phyloP scores from a whole-genome alignment of 2,888 invertebrate genomes.

The Lepeophtheirus nordmannii region DNA sequence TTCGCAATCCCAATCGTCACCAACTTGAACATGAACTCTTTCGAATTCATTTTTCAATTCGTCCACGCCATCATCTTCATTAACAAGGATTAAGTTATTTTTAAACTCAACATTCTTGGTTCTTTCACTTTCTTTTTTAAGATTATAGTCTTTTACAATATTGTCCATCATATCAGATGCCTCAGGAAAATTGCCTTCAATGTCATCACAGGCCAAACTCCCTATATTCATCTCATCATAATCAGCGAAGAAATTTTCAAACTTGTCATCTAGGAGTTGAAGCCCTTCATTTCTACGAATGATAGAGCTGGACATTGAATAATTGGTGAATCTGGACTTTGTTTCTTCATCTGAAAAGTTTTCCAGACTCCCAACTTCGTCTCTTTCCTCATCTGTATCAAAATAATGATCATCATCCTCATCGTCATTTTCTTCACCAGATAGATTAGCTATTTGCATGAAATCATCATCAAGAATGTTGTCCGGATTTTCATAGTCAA shows the following conservation, averaged over 20 bases:
- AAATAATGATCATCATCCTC: constrained; percentile 32
- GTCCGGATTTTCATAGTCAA: constrained; percentile 66
- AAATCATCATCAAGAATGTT: constrained; percentile 85
- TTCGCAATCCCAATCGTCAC: constrained; percentile 72
- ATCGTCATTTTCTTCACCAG: constrained; percentile 28
- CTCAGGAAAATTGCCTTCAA: constrained; percentile 58
- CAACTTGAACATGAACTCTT: constrained; percentile 20
- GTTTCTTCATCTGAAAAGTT: constrained; percentile 50
- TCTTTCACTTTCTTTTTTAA: not conserved
- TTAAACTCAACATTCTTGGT: constrained; percentile 27
- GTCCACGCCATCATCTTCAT: constrained; percentile 32
- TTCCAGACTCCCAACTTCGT: constrained; percentile 25
- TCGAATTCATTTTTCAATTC: constrained; percentile 46
- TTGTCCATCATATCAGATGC: constrained; percentile 52
- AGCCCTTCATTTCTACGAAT: constrained; percentile 68
- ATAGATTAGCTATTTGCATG: constrained; percentile 49
- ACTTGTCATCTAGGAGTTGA: constrained; percentile 62
- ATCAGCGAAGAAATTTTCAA: constrained; percentile 61
- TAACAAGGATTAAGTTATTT: constrained; percentile 24
- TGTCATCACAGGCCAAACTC: constrained; percentile 73
- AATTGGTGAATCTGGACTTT: constrained; percentile 74
- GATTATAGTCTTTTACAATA: constrained; percentile 47
- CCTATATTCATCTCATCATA: constrained; percentile 82
- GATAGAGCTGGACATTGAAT: constrained; percentile 83
- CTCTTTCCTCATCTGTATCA: constrained; percentile 17